Evolutionary conservation across 2,113 vertebrate genomes (phyloP).

Genomic region (Macrotus californicus): DNA sequence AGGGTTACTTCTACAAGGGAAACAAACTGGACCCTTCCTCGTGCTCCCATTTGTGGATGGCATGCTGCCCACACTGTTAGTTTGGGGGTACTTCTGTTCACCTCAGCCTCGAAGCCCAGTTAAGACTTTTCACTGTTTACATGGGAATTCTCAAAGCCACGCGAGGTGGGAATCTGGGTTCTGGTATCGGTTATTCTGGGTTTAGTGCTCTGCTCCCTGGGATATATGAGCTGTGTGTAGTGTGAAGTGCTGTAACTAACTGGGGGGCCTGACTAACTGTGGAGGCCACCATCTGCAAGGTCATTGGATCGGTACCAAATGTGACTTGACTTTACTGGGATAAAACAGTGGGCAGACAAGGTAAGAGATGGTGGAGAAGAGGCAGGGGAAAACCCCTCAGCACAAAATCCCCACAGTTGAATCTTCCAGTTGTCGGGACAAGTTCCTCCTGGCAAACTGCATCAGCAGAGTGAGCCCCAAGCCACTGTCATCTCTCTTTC

Average conservation of each 20-base stretch:
- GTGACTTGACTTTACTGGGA: neutral
- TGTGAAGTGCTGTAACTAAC: neutral
- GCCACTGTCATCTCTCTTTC: neutral
- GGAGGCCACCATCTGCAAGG: neutral
- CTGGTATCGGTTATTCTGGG: neutral
- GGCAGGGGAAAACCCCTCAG: conserved; percentile 40
- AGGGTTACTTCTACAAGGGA: neutral
- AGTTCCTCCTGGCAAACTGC: conserved; percentile 38
- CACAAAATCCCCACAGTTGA: conserved; percentile 34
- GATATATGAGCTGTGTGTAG: neutral
- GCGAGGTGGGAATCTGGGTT: neutral
- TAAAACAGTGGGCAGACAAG: neutral
- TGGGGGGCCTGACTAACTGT: too few relatives aligned
- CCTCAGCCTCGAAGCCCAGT: neutral
- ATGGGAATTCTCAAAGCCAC: neutral
- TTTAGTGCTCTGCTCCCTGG: neutral
- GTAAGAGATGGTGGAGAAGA: neutral
- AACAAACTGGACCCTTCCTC: neutral
- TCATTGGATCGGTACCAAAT: neutral
- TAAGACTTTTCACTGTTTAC: neutral
- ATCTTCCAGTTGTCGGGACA: conserved; percentile 28
- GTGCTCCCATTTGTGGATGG: neutral
- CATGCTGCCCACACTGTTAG: neutral
- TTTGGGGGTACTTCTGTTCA: neutral
- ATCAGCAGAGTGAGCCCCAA: neutral